Percentiles rank a stretch among this genome's conserved stretches.
Evolutionary conservation across 2,888 invertebrate species (phyloP).

Genomic region (Dasysyrphus tricinctus): DNA sequence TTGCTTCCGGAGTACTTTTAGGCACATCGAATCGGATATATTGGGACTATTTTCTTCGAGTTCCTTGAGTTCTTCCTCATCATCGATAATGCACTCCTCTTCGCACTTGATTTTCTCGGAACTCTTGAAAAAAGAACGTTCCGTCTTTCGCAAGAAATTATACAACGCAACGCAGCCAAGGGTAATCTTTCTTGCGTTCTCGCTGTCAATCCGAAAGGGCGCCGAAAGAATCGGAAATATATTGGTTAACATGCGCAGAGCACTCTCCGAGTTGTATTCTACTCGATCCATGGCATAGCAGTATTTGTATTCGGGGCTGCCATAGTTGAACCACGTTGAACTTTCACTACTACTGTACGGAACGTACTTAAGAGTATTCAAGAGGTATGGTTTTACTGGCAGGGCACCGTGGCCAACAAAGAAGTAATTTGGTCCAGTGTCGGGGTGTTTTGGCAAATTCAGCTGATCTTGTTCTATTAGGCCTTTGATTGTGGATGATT

Average conservation of each 20-base stretch:
- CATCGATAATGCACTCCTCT: constrained; percentile 80
- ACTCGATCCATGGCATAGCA: constrained; percentile 77
- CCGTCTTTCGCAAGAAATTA: constrained; percentile 81
- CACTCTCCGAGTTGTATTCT: constrained; percentile 76
- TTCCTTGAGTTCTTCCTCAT: constrained; percentile 80
- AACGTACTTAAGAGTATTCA: constrained; percentile 78
- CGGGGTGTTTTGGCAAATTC: constrained; percentile 76
- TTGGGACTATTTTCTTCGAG: constrained; percentile 81
- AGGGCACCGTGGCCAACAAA: constrained; percentile 79
- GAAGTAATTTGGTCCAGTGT: constrained; percentile 77
- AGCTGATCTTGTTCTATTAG: constrained; percentile 77
- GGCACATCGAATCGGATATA: constrained; percentile 80
- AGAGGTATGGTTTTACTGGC: constrained; percentile 80
- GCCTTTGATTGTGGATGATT: constrained; percentile 80
- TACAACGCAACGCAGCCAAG: constrained; percentile 82
- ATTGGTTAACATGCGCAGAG: constrained; percentile 81
- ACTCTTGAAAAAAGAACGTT: constrained; percentile 79
- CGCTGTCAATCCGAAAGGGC: constrained; percentile 80
- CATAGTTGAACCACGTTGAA: constrained; percentile 69
- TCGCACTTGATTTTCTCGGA: constrained; percentile 80
- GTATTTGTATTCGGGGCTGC: constrained; percentile 72
- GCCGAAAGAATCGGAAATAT: constrained; percentile 81
- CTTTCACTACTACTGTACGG: constrained; percentile 73
- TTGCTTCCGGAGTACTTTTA: constrained; percentile 79
- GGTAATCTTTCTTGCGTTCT: constrained; percentile 81